A percentile compares a stretch with the other conserved stretches of the same genome.
Evolutionary conservation across 2,888 invertebrate genomes (phyloP).

Genomic region (Watsonalla binaria): DNA sequence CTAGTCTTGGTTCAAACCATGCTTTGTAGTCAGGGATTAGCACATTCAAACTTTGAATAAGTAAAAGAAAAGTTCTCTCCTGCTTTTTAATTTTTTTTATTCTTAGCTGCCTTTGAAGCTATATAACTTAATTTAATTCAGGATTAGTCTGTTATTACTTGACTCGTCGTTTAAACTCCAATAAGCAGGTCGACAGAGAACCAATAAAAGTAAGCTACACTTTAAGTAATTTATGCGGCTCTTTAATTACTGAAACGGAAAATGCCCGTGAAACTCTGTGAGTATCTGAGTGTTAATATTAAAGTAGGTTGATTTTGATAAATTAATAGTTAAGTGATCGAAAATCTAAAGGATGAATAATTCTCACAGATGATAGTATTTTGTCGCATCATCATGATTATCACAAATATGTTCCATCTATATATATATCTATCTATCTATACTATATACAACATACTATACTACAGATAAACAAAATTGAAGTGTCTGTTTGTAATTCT

Average conservation of each 20-base stretch:
- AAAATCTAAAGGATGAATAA: background rate
- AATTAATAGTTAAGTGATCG: background rate
- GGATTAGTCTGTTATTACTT: constrained; percentile 25
- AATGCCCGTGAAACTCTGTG: background rate
- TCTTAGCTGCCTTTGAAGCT: no score
- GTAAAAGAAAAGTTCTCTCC: background rate
- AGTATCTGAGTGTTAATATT: background rate
- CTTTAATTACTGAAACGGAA: background rate
- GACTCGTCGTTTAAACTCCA: constrained; percentile 17
- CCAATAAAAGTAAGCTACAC: constrained; percentile 8
- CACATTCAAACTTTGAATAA: background rate
- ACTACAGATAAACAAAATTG: no score
- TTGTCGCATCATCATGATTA: background rate
- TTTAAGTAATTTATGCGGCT: background rate
- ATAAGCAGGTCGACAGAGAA: constrained; percentile 14
- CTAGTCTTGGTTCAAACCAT: no score
- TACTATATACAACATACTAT: no score
- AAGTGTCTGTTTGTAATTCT: no score
- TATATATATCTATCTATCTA: no score
- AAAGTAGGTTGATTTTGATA: background rate
- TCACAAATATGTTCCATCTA: background rate
- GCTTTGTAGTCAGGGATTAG: no score
- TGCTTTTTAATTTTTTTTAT: no score
- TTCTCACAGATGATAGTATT: background rate
- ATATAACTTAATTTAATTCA: constrained; percentile 19